Evolutionary conservation across 1,140 invertebrate species (phyloP).

Genomic region (Drosophila nikananu): DNA sequence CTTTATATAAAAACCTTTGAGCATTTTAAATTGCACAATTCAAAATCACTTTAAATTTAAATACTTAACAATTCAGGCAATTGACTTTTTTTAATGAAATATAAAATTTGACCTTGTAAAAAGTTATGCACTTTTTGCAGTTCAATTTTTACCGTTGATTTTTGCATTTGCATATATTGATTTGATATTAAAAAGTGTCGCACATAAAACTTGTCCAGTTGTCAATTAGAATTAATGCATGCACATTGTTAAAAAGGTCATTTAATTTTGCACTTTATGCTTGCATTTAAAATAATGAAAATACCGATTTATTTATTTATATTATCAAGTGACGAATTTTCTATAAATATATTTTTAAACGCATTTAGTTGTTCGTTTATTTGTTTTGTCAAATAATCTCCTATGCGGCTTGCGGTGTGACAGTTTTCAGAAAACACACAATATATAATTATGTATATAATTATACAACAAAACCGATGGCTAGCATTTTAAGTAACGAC

Average conservation of each 20-base stretch:
- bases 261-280: slow-evolving; percentile 16
- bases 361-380: slow-evolving; percentile 21
- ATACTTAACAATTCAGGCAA: too few species aligned
- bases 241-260: not conserved
- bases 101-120: not conserved
- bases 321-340: not conserved
- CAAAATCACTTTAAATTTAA: not conserved
- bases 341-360: slow-evolving; percentile 1
- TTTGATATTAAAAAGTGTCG: slow-evolving; percentile 35
- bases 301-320: slow-evolving; percentile 32
- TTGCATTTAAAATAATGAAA: slow-evolving; percentile 12
- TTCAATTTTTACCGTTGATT: not conserved
- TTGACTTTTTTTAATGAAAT: not conserved
- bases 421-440: not conserved
- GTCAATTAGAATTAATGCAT: slow-evolving; percentile 69
- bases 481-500: not conserved
- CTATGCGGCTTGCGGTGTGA: slow-evolving; percentile 34
- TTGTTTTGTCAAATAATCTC: slow-evolving; percentile 26
- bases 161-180: slow-evolving; percentile 59
- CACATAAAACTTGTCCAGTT: slow-evolving; percentile 54
- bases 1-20: not conserved
- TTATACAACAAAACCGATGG: slow-evolving; percentile 1
- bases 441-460: slow-evolving; percentile 21
- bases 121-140: too few species aligned
- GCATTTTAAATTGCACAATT: not conserved